phyloP scores from a whole-genome alignment of 2,888 invertebrate genomes.

The Zaprionus obscuricornis region DNA sequence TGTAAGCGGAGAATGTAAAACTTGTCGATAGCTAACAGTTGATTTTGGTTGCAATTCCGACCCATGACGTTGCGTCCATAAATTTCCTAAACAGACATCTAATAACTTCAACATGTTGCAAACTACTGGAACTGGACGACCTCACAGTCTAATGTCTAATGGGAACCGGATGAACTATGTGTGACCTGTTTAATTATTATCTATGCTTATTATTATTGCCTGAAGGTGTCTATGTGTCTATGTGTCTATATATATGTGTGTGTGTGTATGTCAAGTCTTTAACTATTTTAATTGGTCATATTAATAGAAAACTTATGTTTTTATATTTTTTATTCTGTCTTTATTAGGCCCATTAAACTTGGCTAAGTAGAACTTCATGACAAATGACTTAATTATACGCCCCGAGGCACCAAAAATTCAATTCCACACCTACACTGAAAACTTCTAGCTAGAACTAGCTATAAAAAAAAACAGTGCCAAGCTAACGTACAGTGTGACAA shows the following conservation, averaged over 20 bases:
- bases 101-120: slow-evolving; percentile 42
- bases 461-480: too few relatives aligned
- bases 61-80: slow-evolving; percentile 52
- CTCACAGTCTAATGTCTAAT: background rate
- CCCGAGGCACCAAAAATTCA: slow-evolving; percentile 29
- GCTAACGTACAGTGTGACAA: too few relatives aligned
- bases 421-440: slow-evolving; percentile 40
- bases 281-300: slow-evolving; percentile 32
- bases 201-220: background rate
- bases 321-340: slow-evolving; percentile 39
- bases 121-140: too few relatives aligned
- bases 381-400: slow-evolving; percentile 63
- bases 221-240: background rate
- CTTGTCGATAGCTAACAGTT: background rate
- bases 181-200: background rate
- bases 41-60: slow-evolving; percentile 22
- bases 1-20: slow-evolving; percentile 24
- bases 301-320: slow-evolving; percentile 33
- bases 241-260: background rate
- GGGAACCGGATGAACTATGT: background rate
- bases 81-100: slow-evolving; percentile 27
- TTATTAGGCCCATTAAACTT: slow-evolving; percentile 34
- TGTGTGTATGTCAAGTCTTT: background rate
- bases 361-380: slow-evolving; percentile 35
- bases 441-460: too few relatives aligned